These are phyloP conservation scores for Tigriopus japonicus DNA, from an alignment of 1,140 invertebrate species.

Conservation along the genomic window DNA sequence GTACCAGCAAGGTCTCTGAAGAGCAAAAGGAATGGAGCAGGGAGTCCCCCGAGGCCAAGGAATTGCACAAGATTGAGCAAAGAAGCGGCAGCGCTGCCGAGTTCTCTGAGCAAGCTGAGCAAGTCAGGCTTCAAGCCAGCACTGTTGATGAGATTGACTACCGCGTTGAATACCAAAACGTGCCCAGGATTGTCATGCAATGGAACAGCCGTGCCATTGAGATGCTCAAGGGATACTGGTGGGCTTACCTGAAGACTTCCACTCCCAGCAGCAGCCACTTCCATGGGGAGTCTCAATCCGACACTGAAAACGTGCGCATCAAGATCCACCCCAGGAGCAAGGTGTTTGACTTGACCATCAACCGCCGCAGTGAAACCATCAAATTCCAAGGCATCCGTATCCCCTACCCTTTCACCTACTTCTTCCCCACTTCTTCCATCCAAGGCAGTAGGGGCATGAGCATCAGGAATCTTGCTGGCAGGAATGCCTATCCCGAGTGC, in stretches of 20 bases:
- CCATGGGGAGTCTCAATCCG: not conserved
- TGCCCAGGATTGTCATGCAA: conserved; percentile 1
- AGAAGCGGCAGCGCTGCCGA: not conserved
- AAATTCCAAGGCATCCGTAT: not conserved
- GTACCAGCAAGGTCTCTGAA: conserved; percentile 1
- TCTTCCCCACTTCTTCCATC: not conserved
- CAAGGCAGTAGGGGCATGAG: not conserved
- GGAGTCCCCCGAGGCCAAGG: not conserved
- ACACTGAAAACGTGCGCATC: not conserved
- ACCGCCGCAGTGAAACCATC: not conserved
- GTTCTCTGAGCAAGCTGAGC: not conserved
- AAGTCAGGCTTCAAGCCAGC: not conserved
- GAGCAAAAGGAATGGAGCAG: conserved; percentile 5
- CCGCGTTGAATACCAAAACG: not conserved
- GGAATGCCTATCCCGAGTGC: not conserved
- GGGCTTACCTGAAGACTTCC: not conserved
- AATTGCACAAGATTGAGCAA: not conserved
- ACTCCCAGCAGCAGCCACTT: not conserved
- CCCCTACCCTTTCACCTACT: not conserved
- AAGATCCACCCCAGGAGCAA: not conserved
- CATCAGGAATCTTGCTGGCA: not conserved
- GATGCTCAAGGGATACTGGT: not conserved
- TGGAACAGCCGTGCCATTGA: not conserved
- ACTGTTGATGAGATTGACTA: conserved; percentile 10
- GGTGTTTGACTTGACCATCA: not conserved